A percentile compares a stretch with the other conserved stretches of the same genome.
phyloP scores from a whole-genome alignment of 2,888 invertebrate species.

The Theodoxus fluviatilis region DNA sequence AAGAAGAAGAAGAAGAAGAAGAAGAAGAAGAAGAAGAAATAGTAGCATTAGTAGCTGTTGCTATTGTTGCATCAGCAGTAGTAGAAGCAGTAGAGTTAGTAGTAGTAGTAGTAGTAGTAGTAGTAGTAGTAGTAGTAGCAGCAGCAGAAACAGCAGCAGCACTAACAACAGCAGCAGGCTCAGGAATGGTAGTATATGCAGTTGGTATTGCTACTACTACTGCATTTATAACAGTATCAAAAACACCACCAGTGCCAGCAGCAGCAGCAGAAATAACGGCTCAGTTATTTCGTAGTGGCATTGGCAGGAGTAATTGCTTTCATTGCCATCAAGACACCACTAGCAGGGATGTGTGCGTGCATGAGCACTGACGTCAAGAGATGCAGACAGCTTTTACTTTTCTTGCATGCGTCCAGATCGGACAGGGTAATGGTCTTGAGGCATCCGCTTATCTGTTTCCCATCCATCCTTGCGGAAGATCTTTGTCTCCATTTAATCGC shows the following conservation, averaged over 20 bases:
- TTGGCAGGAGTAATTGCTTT: too few relatives aligned
- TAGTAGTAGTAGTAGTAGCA: neutral
- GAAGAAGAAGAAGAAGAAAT: slow-evolving; percentile 22
- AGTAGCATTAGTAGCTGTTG: slow-evolving; percentile 17
- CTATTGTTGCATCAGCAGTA: slow-evolving; percentile 6
- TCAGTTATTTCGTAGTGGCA: too few relatives aligned
- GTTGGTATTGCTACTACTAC: neutral
- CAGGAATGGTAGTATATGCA: slow-evolving; percentile 4
- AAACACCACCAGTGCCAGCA: neutral
- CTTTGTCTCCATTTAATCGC: too few relatives aligned
- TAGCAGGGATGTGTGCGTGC: too few relatives aligned
- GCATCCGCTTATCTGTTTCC: too few relatives aligned
- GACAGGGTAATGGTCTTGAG: too few relatives aligned
- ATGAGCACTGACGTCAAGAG: too few relatives aligned
- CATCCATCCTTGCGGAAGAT: too few relatives aligned
- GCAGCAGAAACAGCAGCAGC: slow-evolving; percentile 4
- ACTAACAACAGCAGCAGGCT: neutral
- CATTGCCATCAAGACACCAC: too few relatives aligned
- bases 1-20: slow-evolving; percentile 9
- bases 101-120: slow-evolving; percentile 21
- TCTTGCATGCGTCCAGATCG: too few relatives aligned
- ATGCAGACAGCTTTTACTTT: too few relatives aligned
- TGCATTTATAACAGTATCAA: slow-evolving; percentile 18
- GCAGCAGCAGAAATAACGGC: neutral
- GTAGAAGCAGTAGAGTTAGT: slow-evolving; percentile 19